phyloP scores from a whole-genome alignment of 2,113 vertebrate species.

The Perca fluviatilis region DNA sequence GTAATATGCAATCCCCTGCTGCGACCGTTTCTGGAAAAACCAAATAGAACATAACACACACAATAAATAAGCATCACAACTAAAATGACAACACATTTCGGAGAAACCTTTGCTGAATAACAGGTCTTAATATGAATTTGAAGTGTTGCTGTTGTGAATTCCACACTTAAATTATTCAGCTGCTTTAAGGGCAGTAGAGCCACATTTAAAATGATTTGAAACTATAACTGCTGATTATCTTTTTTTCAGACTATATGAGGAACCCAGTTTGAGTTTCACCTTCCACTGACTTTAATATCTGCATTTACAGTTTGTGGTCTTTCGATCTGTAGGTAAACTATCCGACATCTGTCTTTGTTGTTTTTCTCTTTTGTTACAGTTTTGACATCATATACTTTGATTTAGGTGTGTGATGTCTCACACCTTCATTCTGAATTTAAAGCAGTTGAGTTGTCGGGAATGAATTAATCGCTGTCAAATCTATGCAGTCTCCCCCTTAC shows the following conservation, averaged over 20 bases:
- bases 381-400: slow-evolving; percentile 10
- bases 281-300: slow-evolving; percentile 17
- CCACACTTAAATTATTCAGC: neutral
- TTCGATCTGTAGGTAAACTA: neutral
- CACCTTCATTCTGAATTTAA: slow-evolving; percentile 39
- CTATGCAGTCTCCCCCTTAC: slow-evolving; percentile 36
- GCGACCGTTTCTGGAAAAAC: slow-evolving; percentile 38
- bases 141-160: slow-evolving; percentile 9
- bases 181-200: neutral
- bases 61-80: neutral
- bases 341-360: slow-evolving; percentile 3
- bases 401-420: slow-evolving; percentile 21
- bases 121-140: neutral
- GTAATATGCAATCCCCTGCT: slow-evolving; percentile 41
- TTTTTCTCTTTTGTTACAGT: neutral
- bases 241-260: neutral
- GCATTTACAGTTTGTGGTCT: neutral
- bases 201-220: neutral
- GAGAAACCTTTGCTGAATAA: neutral
- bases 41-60: slow-evolving; percentile 29
- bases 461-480: slow-evolving; percentile 74
- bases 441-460: slow-evolving; percentile 47
- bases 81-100: neutral
- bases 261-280: slow-evolving; percentile 4
- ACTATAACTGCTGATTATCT: neutral